These are phyloP conservation scores for Andrena cerasifolii DNA, from an alignment of 1,140 invertebrate species.

Conservation along the genomic window DNA sequence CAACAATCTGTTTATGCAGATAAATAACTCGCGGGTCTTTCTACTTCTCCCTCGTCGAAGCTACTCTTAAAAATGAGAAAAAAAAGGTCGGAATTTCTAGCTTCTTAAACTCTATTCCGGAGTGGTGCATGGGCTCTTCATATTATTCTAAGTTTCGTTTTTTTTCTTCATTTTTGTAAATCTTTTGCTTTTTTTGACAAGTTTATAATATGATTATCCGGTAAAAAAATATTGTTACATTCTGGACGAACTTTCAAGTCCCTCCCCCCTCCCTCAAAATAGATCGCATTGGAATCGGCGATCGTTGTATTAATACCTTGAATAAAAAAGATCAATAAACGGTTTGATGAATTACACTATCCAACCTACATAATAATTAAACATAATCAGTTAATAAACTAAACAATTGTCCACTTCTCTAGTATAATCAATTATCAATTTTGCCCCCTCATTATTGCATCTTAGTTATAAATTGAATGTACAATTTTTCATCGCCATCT, in stretches of 20 bases:
- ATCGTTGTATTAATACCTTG: not conserved
- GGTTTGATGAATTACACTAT: not conserved
- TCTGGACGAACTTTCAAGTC: conserved; percentile 32
- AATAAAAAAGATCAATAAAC: not conserved
- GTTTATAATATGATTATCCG: conserved; percentile 6
- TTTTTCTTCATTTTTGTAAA: not conserved
- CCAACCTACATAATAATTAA: not conserved
- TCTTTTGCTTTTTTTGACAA: not conserved
- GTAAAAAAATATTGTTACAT: conserved; percentile 15
- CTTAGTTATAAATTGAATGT: not conserved
- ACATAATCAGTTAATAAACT: not conserved
- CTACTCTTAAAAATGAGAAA: conserved; percentile 15
- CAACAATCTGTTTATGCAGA: conserved; percentile 1
- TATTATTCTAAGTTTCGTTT: conserved; percentile 3
- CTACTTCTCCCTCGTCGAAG: not conserved
- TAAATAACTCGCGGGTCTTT: conserved; percentile 13
- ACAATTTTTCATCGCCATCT: not conserved
- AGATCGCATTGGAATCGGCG: not conserved
- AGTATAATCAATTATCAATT: conserved; percentile 1
- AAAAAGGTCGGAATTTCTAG: not conserved
- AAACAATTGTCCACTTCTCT: not conserved
- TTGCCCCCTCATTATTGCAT: conserved; percentile 16
- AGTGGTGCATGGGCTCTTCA: conserved; percentile 35
- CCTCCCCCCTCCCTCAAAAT: not conserved
- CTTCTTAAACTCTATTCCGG: conserved; percentile 34